A percentile compares a stretch with the other conserved stretches of the same genome.
These are phyloP conservation scores for Catamblyrhynchus diadema DNA, from an alignment of 2,797 vertebrate genomes.

Conservation along the genomic window DNA sequence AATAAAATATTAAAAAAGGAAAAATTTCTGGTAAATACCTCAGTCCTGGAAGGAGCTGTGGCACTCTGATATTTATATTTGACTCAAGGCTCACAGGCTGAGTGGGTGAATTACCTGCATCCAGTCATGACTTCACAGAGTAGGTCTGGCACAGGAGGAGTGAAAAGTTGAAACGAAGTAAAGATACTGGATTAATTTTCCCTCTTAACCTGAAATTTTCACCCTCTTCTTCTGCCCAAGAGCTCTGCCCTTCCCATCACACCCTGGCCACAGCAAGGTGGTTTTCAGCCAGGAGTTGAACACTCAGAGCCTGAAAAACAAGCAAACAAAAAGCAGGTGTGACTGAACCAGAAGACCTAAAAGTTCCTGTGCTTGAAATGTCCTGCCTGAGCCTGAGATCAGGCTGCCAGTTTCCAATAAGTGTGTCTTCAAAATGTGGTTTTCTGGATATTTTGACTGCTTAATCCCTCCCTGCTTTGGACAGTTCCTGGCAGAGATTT, in stretches of 20 bases:
- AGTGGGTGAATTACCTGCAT: not conserved
- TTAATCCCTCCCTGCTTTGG: not conserved
- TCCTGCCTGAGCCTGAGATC: too few relatives aligned
- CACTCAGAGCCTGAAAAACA: not conserved
- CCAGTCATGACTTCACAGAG: not conserved
- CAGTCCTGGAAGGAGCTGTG: not conserved
- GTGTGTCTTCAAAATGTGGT: not conserved
- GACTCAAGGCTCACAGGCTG: not conserved
- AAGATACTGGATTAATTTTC: not conserved
- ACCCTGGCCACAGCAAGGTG: not conserved
- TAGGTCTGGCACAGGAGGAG: not conserved
- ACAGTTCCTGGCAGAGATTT: not conserved
- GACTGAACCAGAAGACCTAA: not conserved
- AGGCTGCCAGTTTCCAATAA: not conserved
- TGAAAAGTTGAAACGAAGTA: not conserved
- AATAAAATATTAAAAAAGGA: not conserved
- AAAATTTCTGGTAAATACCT: not conserved
- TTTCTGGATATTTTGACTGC: not conserved
- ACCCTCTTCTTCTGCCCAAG: not conserved
- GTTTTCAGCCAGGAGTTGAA: not conserved
- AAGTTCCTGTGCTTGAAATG: not conserved
- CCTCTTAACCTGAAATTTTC: not conserved
- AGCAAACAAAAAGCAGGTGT: not conserved
- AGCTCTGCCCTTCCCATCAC: not conserved
- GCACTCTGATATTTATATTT: not conserved